These are phyloP conservation scores for Apostichopus japonicus DNA, from an alignment of 35 echinoderm and acorn worm species.

Conservation along the genomic window DNA sequence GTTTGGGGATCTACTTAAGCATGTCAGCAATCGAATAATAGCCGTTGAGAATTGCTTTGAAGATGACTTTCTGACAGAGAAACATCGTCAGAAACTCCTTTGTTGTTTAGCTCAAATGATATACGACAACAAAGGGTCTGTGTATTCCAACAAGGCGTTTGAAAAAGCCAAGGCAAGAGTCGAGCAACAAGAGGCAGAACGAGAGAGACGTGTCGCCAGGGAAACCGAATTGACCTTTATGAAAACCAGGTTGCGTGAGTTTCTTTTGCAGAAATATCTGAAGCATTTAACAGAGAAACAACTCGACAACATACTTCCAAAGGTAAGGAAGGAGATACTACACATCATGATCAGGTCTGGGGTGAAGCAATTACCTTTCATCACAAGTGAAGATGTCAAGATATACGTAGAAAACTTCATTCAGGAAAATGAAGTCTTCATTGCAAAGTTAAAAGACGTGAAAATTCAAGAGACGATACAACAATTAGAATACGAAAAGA, in stretches of 20 bases:
- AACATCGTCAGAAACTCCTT: constrained; percentile 9
- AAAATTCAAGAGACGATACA: constrained; percentile 6
- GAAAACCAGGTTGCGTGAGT: background rate
- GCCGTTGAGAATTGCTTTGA: constrained; percentile 4
- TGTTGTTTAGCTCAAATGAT: constrained; percentile 24
- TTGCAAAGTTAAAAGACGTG: background rate
- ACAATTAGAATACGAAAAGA: background rate
- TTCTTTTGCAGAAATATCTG: constrained; percentile 24
- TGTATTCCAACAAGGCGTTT: constrained; percentile 11
- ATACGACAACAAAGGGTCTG: background rate
- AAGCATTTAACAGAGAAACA: background rate
- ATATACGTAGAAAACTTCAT: background rate
- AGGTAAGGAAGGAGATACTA: background rate
- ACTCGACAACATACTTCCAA: background rate
- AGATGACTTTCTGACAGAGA: background rate
- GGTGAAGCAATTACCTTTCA: background rate
- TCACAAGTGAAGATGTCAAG: background rate
- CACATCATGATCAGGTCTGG: background rate
- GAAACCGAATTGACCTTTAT: background rate
- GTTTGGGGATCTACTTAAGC: background rate
- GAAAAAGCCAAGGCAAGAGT: background rate
- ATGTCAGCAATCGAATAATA: background rate
- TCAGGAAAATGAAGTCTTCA: background rate
- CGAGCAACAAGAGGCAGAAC: background rate
- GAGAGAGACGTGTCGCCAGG: background rate